Percentiles rank a stretch among this genome's conserved stretches.
These are phyloP conservation scores for Noturus placidus DNA, from an alignment of 2,113 vertebrate species.

Conservation along the genomic window DNA sequence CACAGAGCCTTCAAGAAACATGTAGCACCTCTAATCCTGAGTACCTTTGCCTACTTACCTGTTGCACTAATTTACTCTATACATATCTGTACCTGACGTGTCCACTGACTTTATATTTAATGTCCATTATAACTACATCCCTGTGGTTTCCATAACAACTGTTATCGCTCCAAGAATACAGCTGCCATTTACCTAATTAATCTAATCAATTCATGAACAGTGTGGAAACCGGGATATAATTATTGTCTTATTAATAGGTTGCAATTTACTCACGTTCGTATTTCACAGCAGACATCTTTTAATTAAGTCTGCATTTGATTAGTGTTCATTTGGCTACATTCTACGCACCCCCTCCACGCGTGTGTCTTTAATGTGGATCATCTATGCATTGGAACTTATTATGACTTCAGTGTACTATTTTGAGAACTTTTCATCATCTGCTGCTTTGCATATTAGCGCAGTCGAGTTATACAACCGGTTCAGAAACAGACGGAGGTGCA, in stretches of 20 bases:
- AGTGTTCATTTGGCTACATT: neutral
- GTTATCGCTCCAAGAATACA: neutral
- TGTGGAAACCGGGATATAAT: neutral
- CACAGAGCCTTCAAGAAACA: neutral
- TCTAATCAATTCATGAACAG: conserved; percentile 22
- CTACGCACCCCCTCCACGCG: neutral
- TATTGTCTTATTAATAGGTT: conserved; percentile 17
- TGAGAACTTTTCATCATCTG: conserved; percentile 1
- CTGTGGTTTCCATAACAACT: conserved; percentile 8
- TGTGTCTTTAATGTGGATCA: neutral
- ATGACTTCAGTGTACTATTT: conserved; percentile 6
- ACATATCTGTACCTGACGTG: neutral
- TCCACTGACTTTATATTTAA: neutral
- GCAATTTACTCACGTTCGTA: neutral
- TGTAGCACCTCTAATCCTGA: neutral
- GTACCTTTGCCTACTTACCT: neutral
- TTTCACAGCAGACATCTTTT: conserved; percentile 19
- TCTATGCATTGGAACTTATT: neutral
- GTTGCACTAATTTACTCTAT: neutral
- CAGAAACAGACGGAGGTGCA: neutral
- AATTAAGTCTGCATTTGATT: conserved; percentile 13
- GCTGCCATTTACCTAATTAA: conserved; percentile 9
- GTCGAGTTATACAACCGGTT: neutral
- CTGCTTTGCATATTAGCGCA: neutral
- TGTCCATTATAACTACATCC: neutral